Percentiles rank a stretch among this genome's conserved stretches.
phyloP scores from a whole-genome alignment of 2,888 invertebrate species.

The Platycheirus albimanus region DNA sequence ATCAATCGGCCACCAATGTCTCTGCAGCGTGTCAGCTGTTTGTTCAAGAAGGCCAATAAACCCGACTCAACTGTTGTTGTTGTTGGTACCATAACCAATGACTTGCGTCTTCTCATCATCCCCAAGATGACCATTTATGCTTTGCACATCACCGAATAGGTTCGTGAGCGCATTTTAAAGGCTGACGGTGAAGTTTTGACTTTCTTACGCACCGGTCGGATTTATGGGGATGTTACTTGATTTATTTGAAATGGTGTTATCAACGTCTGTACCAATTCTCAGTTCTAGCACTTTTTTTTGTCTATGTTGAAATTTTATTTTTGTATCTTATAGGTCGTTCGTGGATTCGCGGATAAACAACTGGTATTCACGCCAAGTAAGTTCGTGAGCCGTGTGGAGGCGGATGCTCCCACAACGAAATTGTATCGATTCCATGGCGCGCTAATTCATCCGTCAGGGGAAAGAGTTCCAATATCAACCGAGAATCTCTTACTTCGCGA shows the following conservation, averaged over 20 bases:
- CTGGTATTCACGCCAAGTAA: conserved; percentile 90
- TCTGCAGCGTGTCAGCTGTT: too few species aligned
- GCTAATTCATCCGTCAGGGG: conserved; percentile 91
- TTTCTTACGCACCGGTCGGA: too few species aligned
- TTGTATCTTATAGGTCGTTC: conserved; percentile 78
- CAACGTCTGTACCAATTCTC: too few species aligned
- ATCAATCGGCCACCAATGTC: too few species aligned
- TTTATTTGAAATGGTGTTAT: too few species aligned
- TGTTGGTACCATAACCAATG: conserved; percentile 98
- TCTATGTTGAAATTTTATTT: too few species aligned
- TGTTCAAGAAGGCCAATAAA: conserved; percentile 93
- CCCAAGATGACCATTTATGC: too few species aligned
- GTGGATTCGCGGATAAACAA: conserved; percentile 85
- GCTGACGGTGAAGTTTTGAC: conserved; percentile 98
- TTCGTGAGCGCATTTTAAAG: too few species aligned
- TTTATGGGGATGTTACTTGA: too few species aligned
- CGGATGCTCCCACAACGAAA: conserved; percentile 97
- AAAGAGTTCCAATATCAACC: conserved; percentile 91
- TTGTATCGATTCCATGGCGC: conserved; percentile 97
- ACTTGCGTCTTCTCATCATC: too few species aligned
- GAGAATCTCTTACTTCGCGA: conserved; percentile 96
- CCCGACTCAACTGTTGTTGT: conserved; percentile 95
- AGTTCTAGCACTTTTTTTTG: too few species aligned
- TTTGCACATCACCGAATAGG: too few species aligned
- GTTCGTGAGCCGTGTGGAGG: conserved; percentile 93